Conservation (phyloP, 1,140 invertebrate species). For the Alviniconcha marisindica region DNA sequence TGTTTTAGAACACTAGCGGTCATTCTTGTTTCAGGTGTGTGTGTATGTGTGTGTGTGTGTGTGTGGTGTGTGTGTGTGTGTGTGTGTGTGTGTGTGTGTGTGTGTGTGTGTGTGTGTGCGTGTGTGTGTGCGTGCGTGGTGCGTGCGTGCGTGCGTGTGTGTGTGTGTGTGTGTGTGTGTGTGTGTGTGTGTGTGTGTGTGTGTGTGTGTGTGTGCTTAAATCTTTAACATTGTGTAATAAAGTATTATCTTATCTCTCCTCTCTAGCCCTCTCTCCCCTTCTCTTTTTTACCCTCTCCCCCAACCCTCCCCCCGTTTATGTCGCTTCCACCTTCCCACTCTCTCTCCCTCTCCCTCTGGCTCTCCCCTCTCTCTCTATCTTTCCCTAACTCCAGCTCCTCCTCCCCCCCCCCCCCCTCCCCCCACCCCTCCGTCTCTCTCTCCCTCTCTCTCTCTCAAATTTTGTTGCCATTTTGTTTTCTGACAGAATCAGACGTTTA, state of each 20-base stretch:
- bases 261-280: not conserved
- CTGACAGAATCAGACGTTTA: no score
- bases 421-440: not conserved
- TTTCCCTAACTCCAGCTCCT: not conserved
- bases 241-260: not conserved
- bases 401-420: not conserved
- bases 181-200: not conserved
- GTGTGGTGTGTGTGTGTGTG: not conserved
- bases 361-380: not conserved
- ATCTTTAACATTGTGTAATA: no score
- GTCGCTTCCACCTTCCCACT: no score
- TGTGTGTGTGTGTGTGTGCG: conserved; percentile 6
- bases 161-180: not conserved
- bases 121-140: not conserved
- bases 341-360: not conserved
- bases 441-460: not conserved
- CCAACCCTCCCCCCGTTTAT: no score
- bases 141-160: not conserved
- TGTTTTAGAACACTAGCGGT: no score
- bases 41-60: no score
- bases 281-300: not conserved
- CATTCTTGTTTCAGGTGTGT: no score
- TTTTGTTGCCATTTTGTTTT: not conserved
- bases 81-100: not conserved
- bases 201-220: not conserved